Conservation (phyloP, 2,888 invertebrate genomes). For the Drosophila paramelanica region DNA sequence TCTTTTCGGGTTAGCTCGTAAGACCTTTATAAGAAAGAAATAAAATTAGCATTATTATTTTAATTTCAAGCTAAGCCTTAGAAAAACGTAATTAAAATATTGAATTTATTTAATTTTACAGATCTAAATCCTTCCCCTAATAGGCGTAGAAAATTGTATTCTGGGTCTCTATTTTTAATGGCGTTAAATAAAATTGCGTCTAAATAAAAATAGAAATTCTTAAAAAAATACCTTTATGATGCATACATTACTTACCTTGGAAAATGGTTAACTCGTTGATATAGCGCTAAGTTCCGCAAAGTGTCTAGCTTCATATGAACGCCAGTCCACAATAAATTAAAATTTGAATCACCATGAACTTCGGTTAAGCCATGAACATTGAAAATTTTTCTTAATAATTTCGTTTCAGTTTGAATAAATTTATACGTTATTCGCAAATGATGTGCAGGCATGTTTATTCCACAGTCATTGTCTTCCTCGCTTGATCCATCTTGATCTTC, state of each 20-base stretch:
- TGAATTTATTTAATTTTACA: background rate
- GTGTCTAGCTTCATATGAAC: conserved; percentile 96
- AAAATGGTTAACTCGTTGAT: conserved; percentile 98
- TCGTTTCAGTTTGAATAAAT: conserved; percentile 92
- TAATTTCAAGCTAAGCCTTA: background rate
- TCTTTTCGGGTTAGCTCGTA: conserved; percentile 98
- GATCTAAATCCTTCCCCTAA: no score
- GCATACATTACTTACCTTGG: conserved; percentile 87
- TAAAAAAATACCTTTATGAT: no score
- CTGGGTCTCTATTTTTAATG: no score
- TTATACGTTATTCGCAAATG: conserved; percentile 92
- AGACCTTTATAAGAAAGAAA: conserved; percentile 87
- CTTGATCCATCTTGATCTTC: conserved; percentile 64
- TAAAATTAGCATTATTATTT: background rate
- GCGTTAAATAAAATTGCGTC: no score
- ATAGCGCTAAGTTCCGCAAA: conserved; percentile 91
- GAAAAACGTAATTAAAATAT: background rate
- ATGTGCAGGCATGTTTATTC: conserved; percentile 88
- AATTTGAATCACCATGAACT: conserved; percentile 89
- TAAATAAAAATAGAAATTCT: no score
- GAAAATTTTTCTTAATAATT: conserved; percentile 90
- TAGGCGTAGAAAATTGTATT: no score
- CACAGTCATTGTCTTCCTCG: conserved; percentile 71
- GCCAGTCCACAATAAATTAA: conserved; percentile 96
- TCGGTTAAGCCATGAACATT: conserved; percentile 92